phyloP scores from a whole-genome alignment of 2,797 vertebrate genomes.

The Pseudochirops corinnae region DNA sequence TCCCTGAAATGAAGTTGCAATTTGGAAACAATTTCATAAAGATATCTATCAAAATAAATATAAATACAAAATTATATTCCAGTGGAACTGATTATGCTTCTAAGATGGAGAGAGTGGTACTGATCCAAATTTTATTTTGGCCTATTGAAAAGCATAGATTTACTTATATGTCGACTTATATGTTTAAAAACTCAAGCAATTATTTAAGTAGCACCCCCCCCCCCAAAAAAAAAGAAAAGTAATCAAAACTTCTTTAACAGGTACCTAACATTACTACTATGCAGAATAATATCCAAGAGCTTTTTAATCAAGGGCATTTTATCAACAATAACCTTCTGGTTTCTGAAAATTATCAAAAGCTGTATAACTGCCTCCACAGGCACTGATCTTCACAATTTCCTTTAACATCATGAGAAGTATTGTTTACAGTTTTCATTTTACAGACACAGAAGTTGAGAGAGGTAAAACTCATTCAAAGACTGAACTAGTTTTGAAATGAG shows the following conservation, averaged over 20 bases:
- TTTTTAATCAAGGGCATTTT: not conserved
- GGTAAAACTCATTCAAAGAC: conserved; percentile 9
- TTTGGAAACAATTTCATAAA: not conserved
- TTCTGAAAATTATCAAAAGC: conserved; percentile 1
- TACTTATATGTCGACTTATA: conserved; percentile 10
- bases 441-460: conserved; percentile 33
- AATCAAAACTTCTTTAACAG: not conserved
- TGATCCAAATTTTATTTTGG: not conserved
- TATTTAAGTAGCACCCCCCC: not conserved
- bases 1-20: not conserved
- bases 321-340: conserved; percentile 33
- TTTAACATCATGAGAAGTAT: not conserved
- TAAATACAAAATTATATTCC: not conserved
- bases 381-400: conserved; percentile 5
- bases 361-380: conserved; percentile 7
- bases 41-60: conserved; percentile 29
- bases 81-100: not conserved
- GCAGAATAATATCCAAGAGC: not conserved
- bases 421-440: conserved; percentile 35
- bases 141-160: conserved; percentile 24
- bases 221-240: not conserved
- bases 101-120: not conserved
- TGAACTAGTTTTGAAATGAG: conserved; percentile 27
- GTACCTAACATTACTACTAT: not conserved
- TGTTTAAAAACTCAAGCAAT: not conserved